Conservation (phyloP, 1,140 invertebrate genomes). For the Scylla paramamosain region DNA sequence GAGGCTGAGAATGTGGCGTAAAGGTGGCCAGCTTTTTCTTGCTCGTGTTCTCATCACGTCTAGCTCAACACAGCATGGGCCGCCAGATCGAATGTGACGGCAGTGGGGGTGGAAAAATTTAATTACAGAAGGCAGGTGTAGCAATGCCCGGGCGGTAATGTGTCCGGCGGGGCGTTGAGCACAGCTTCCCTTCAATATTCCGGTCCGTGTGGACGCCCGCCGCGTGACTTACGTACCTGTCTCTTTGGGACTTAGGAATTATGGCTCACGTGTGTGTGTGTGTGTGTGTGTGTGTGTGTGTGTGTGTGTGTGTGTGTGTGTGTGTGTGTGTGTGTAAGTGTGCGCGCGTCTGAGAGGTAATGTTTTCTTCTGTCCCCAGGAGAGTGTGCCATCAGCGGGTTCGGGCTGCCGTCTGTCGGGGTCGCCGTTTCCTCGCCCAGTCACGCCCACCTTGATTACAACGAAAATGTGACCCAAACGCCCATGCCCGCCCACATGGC, state of each 20-base stretch:
- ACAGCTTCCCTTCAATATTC: not conserved
- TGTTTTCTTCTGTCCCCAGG: not conserved
- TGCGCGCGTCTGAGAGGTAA: not conserved
- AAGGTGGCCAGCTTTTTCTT: too few species aligned
- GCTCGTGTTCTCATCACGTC: too few species aligned
- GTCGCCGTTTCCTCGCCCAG: conserved; percentile 66
- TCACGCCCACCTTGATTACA: conserved; percentile 66
- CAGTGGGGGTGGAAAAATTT: not conserved
- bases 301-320: conserved; percentile 46
- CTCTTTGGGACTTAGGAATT: not conserved
- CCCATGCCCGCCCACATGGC: conserved; percentile 61
- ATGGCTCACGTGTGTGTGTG: conserved; percentile 3
- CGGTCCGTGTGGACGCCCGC: not conserved
- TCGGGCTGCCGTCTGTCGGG: conserved; percentile 50
- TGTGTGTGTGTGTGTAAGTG: conserved; percentile 29
- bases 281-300: conserved; percentile 36
- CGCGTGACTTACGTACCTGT: not conserved
- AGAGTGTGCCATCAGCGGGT: conserved; percentile 65
- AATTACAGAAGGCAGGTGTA: not conserved
- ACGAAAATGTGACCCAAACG: conserved; percentile 70
- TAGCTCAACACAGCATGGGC: not conserved
- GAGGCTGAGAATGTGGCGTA: too few species aligned
- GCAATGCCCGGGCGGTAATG: not conserved
- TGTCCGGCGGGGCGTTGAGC: not conserved
- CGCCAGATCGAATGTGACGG: not conserved